A percentile compares a stretch with the other conserved stretches of the same genome.
These are phyloP conservation scores for Gallinago jamesoni DNA, from an alignment of 2,113 vertebrate genomes.

Conservation along the genomic window DNA sequence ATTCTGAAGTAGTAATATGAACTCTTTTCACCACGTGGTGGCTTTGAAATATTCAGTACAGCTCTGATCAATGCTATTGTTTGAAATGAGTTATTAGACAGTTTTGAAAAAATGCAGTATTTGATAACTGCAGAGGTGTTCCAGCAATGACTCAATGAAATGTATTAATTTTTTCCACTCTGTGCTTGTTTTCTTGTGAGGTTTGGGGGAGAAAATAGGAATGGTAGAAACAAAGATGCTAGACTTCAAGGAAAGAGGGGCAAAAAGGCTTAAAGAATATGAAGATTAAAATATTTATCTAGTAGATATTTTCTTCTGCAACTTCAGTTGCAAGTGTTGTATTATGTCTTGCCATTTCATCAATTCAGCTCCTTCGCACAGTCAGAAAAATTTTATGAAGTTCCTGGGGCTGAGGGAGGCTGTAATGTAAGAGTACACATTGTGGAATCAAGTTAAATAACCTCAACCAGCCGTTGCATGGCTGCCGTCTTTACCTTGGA, in stretches of 20 bases:
- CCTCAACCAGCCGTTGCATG: fast-evolving
- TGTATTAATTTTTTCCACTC: background rate
- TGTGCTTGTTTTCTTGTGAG: background rate
- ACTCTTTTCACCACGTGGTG: background rate
- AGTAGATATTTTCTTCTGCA: background rate
- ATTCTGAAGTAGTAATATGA: background rate
- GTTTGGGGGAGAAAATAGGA: background rate
- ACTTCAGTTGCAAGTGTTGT: background rate
- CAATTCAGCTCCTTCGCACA: background rate
- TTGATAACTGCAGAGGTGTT: background rate
- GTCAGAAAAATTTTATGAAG: background rate
- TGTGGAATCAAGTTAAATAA: background rate
- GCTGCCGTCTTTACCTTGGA: background rate
- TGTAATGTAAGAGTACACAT: background rate
- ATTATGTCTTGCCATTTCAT: background rate
- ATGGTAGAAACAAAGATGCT: background rate
- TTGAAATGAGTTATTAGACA: background rate
- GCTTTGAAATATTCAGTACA: background rate
- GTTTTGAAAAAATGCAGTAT: background rate
- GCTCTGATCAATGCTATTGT: background rate
- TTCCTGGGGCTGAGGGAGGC: background rate
- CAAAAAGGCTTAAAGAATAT: background rate
- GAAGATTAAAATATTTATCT: background rate
- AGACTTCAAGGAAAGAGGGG: background rate
- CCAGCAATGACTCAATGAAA: background rate